Conservation (phyloP, 2,113 vertebrate genomes). For the Cathartes aura region DNA sequence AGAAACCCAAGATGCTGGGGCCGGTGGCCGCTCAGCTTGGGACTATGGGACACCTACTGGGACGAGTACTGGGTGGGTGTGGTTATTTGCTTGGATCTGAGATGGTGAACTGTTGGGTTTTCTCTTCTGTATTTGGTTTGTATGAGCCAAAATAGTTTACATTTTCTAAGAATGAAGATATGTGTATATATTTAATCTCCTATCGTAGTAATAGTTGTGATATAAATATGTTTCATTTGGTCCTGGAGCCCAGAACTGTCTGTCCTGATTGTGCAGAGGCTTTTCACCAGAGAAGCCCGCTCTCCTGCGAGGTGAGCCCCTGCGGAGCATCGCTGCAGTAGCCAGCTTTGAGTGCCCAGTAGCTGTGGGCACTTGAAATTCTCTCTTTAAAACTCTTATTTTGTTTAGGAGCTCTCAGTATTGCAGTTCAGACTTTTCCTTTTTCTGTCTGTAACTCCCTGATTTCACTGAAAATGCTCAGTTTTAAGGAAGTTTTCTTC, state of each 20-base stretch:
- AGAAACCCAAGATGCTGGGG: background rate
- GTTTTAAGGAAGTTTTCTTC: background rate
- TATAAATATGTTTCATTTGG: background rate
- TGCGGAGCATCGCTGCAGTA: background rate
- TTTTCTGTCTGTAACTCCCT: background rate
- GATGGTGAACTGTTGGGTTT: background rate
- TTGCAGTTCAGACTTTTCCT: background rate
- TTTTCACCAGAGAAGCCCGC: background rate
- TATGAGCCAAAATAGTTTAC: background rate
- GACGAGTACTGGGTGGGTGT: background rate
- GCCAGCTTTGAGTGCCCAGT: background rate
- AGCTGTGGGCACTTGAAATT: background rate
- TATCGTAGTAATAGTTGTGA: background rate
- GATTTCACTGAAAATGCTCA: background rate
- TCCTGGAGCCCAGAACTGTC: background rate
- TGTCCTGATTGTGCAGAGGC: fast-evolving
- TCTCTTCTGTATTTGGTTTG: background rate
- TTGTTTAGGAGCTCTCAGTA: background rate
- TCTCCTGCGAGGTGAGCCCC: fast-evolving
- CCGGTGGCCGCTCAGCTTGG: background rate
- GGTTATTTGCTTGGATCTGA: background rate
- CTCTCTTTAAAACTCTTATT: background rate
- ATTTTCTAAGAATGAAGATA: background rate
- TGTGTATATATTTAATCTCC: background rate
- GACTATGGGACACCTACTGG: background rate